phyloP scores from a whole-genome alignment of 2,797 vertebrate species.

The Semaprochilodus insignis region DNA sequence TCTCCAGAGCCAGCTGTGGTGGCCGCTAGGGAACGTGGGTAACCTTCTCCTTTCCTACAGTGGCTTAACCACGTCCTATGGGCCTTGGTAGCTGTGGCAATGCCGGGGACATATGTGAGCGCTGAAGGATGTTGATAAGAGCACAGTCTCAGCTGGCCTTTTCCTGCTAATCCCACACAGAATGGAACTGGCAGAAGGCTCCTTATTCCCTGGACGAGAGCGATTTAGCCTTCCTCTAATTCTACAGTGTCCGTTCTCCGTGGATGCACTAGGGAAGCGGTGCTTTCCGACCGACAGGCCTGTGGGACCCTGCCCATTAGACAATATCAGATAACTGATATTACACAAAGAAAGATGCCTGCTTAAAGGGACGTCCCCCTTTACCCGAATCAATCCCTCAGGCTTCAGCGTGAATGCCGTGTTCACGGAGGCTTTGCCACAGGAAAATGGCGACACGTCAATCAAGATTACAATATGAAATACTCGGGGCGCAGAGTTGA shows the following conservation, averaged over 20 bases:
- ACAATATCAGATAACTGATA: slow-evolving; percentile 17
- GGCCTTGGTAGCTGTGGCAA: slow-evolving; percentile 27
- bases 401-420: slow-evolving; percentile 32
- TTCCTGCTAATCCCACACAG: slow-evolving; percentile 35
- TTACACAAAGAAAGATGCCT: slow-evolving; percentile 11
- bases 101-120: slow-evolving; percentile 11
- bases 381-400: slow-evolving; percentile 7
- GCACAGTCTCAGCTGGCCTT: slow-evolving; percentile 33
- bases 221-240: slow-evolving; percentile 33
- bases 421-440: slow-evolving; percentile 40
- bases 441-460: slow-evolving; percentile 41
- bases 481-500: slow-evolving; percentile 24
- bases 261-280: background rate
- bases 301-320: slow-evolving; percentile 20
- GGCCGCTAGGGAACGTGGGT: slow-evolving; percentile 7
- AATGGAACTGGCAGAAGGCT: slow-evolving; percentile 11
- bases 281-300: background rate
- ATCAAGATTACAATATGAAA: slow-evolving; percentile 53
- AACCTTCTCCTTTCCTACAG: slow-evolving; percentile 22
- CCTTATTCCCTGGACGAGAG: slow-evolving; percentile 25
- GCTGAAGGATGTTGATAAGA: slow-evolving; percentile 52
- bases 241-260: background rate
- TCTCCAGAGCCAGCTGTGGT: slow-evolving; percentile 14
- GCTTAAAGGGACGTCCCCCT: slow-evolving; percentile 21
- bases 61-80: slow-evolving; percentile 27